Percentiles rank a stretch among this genome's conserved stretches.
Conservation (phyloP, 1,140 invertebrate genomes). For the Yoshiicerus persimilis region DNA sequence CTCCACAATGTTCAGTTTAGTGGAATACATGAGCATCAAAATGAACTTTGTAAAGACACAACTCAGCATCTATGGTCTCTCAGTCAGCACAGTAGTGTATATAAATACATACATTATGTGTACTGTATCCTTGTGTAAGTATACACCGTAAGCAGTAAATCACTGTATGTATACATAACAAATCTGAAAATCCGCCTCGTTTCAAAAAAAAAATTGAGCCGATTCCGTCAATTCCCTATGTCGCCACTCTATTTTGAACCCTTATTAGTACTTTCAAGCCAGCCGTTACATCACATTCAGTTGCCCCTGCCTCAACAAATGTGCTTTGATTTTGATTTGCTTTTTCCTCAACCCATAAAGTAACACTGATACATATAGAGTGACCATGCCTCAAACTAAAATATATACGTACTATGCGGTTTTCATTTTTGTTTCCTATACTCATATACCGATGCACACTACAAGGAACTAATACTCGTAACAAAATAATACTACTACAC, state of each 20-base stretch:
- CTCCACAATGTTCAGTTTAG: not conserved
- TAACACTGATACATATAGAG: not conserved
- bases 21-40: not conserved
- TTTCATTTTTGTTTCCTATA: not conserved
- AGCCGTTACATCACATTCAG: not conserved
- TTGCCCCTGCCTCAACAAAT: not conserved
- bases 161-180: not conserved
- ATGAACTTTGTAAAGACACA: not conserved
- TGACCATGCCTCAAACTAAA: not conserved
- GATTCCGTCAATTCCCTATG: not conserved
- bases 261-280: not conserved
- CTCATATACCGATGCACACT: too few species aligned
- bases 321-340: not conserved
- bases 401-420: not conserved
- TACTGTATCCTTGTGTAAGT: not conserved
- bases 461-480: not conserved
- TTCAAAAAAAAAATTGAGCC: not conserved
- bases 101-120: not conserved
- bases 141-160: not conserved
- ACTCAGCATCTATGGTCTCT: not conserved
- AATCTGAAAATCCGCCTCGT: conserved; percentile 4
- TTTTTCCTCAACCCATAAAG: not conserved
- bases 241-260: not conserved
- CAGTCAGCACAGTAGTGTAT: not conserved
- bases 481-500: not conserved